Base-by-base conservation (phyloP, 2,113 vertebrate species). In the Callopanchax toddi region DNA sequence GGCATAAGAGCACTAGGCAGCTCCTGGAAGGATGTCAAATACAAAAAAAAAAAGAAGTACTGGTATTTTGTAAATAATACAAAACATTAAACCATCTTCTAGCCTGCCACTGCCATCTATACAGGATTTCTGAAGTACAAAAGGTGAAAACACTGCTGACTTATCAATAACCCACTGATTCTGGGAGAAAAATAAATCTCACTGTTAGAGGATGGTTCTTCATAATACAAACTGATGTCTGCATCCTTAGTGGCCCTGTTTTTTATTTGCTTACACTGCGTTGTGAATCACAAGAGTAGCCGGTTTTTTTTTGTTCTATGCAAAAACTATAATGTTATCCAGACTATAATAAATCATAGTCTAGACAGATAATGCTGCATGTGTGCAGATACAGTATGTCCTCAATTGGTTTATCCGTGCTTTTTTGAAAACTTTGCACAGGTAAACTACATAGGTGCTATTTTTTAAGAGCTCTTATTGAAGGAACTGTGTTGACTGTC, bases 321-420 rank as follows among this genome's bases (percentile, higher is more conserved):
- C 63, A 66, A 48, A 67, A 45, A 57, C 20, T 29, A 40, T 18
- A 56, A 66, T 66, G 46, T 49, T 36, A 48, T 49, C 17, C 42
- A 55, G 15, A 16, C 13, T 15, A 42, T 40, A 44, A 65, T 46
- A 65, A 55, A 45, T 65, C 51, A 65, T 46, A 65, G 36, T 46
- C 42, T 22, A 2, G 29, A 65, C 62, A 65, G 62, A 37, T 36
- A 17, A 37, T 37, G 18, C 29, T 36, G 50, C 54, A 46, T n/a
- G 1, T 25, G 52, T n/a, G 15, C 61, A 64, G 26, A 44, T 32
- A n/a, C n/a, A 34, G 18, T 36, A 56, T 48, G 23, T 49, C 53
- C 34, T 49, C 37, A 25, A 40, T n/a, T 36, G 44, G 42, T 32
- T n/a, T 1, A 37, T 65, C 36, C 46, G 32, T 40, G 21, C 22